Evolutionary conservation across 2,888 invertebrate genomes (phyloP), one percentile per base, ranked within the genome.

Genomic region (Craniophora ligustri): DNA sequence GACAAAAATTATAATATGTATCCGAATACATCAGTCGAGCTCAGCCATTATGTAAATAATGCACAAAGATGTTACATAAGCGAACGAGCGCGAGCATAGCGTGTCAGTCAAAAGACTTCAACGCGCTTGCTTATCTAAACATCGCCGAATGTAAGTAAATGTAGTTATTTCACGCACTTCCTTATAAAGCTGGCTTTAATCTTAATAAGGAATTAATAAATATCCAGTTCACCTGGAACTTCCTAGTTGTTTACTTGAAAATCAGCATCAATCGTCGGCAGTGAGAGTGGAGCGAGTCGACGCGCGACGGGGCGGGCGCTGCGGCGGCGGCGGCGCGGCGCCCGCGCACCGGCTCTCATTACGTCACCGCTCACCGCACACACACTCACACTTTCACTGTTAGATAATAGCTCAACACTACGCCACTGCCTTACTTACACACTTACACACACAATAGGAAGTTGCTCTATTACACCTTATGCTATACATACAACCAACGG

Each of bases 341-440:
- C 70, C 68, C 72, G 82, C 82, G 78, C 80, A 76, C 74, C 72
- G 76, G 68, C 74, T 63, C 46, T 45, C 53, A 69, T 92, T 92
- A 86, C 92, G 89, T 91, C 92, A 92, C 59, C 75, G 78, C 69
- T 70, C 89, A 83, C 70, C 84, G 73, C 88, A 84, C 91, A 91
- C 91, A 92, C 89, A 87, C 86, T 84, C 88, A 87, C 87, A 91
- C 91, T 91, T 91, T 89, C 89, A 90, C 89, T 91, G 86, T 92
- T 93, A 92, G 91, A 91, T 92, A 92, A 93, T 88, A 86, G 77
- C 80, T 81, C 79, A 81, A 84, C 79, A 87, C 88, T 73, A 81
- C 79, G 83, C 86, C 79, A 85, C 85, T 89, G 91, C 84, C 91
- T 91, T 90, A 92, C 92, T 91, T 91, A 89, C 90, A 89, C 88